Base-by-base conservation (phyloP, 1,140 invertebrate species). In the Oreohelix idahoensis region DNA sequence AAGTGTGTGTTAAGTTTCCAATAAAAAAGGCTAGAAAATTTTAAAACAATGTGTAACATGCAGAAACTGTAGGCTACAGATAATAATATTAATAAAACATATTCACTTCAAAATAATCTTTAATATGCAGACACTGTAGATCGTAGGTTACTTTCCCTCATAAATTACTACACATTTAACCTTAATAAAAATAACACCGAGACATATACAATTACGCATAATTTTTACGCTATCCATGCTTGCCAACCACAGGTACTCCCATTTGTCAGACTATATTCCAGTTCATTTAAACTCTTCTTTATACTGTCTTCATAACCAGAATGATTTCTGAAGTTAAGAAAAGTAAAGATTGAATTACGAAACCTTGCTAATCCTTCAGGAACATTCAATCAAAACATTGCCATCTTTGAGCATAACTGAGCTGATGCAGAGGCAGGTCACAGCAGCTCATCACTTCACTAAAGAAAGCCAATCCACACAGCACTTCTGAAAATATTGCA, bases 401-500 rank as follows among this genome's bases (percentile, higher is more conserved):
- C 73, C 73, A 75, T 75, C 36, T 75, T 75, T 38, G 20, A 71
- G 23, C 36, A 71, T 35, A 11, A 75, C 35, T 75, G 42, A 36
- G 42, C 15, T 45, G 42, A 45, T 45, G 42, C 15, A 45, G 42
- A 45, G 42, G 15, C 42, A 8, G 42, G 42, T 45, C 5, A 45
- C 15, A 45, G 42, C 42, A 45, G 42, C 42, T 45, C 15, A 45
- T 74, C 71, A 74, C 38, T 39, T 42, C 36, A 74, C 71, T 74
- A 74, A n/a, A 74, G 71, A 39, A 42, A 74, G 71, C 36, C 71
- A 74, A 15, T 74, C 38, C 71, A 74, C 71, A 39, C 23, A 4
- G 71, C 38, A 74, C 38, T 74, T 74, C 71, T 74, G 38, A 74
- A 42, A 45, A 74, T 71, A 71, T 71, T 71, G 70, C 10, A 71